phyloP scores from a whole-genome alignment of 2,797 vertebrate species.

The Amblyraja radiata region DNA sequence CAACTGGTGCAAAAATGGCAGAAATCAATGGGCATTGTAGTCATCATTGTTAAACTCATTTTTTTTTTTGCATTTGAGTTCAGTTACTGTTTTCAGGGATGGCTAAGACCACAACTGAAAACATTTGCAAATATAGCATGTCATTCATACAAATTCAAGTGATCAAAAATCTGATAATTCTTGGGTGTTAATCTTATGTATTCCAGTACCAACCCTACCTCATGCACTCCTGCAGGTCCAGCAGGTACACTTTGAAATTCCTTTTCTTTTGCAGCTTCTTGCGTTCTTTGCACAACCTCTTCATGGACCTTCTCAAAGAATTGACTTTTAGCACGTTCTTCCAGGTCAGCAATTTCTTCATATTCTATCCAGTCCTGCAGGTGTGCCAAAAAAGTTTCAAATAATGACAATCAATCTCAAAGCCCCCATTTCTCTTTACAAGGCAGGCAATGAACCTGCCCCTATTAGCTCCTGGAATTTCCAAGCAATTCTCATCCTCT shows the following conservation, averaged over 20 bases:
- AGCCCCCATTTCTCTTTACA: not conserved
- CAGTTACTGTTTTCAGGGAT: not conserved
- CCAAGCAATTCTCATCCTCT: not conserved
- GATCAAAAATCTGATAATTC: not conserved
- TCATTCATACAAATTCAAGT: not conserved
- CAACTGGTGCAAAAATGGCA: not conserved
- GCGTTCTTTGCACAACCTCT: slow-evolving; percentile 89
- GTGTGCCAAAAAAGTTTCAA: not conserved
- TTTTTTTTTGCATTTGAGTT: not conserved
- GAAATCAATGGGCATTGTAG: not conserved
- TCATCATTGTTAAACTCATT: not conserved
- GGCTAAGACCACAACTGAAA: not conserved
- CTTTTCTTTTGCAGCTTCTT: slow-evolving; percentile 90
- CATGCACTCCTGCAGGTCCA: slow-evolving; percentile 83
- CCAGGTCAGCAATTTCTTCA: slow-evolving; percentile 95
- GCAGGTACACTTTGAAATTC: slow-evolving; percentile 88
- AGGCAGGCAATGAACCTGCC: no score
- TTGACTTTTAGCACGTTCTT: slow-evolving; percentile 91
- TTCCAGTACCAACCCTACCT: slow-evolving; percentile 57
- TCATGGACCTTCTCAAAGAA: slow-evolving; percentile 97
- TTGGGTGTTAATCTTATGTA: not conserved
- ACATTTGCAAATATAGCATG: not conserved
- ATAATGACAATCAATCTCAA: not conserved
- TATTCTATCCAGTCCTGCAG: slow-evolving; percentile 96
- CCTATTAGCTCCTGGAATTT: not conserved